Base-by-base conservation (phyloP, 2,888 invertebrate species). In the Drosophila rubida region DNA sequence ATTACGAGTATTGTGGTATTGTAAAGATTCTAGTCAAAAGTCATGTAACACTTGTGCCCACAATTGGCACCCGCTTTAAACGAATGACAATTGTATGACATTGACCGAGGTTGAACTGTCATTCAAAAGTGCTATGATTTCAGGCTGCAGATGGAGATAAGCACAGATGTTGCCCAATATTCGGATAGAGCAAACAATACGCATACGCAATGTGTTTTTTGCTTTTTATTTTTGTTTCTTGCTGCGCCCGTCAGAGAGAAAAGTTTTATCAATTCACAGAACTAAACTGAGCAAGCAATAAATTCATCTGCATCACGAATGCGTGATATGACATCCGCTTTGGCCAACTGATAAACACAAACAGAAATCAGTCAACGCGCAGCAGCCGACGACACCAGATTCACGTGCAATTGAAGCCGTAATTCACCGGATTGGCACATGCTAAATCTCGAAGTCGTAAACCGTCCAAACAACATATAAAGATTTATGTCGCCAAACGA, bases 401-500 rank as follows among this genome's bases (percentile, higher is more conserved):
- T 69, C 82, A 81, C 87, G 85, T 81, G 87, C 57, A 42, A 66
- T 61, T 42, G 60, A 23, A 37, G 46, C 57, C 65, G 48, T 81
- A 84, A 78, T 61, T 85, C 73, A 67, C 9, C 54, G 22, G 32
- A 76, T 82, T 67, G 82, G 42, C 82, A 71, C 71, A 82, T 73
- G 75, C 11, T 62, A 41, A 32, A 32, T 48, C 25, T 30, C 13
- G 13, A 41, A 49, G 49, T 55, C 55, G 59, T 66, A 62, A 70
- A 80, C 13, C 9, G 11, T 16, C 25, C 25, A 53, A 53, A 60
- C 49, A 48, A 51, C 42, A 44, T 62, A 62, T 71, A 75, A 39
- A 37, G 7, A 41, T 39, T 9, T 30, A 60, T 25, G 16, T 35
- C 9, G 13, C 11, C 16, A 42, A 30, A 4, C 13, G 42, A 63